A percentile compares a stretch with the other conserved stretches of the same genome.
phyloP scores from a whole-genome alignment of 1,140 invertebrate genomes.

The Drosophila repletoides region DNA sequence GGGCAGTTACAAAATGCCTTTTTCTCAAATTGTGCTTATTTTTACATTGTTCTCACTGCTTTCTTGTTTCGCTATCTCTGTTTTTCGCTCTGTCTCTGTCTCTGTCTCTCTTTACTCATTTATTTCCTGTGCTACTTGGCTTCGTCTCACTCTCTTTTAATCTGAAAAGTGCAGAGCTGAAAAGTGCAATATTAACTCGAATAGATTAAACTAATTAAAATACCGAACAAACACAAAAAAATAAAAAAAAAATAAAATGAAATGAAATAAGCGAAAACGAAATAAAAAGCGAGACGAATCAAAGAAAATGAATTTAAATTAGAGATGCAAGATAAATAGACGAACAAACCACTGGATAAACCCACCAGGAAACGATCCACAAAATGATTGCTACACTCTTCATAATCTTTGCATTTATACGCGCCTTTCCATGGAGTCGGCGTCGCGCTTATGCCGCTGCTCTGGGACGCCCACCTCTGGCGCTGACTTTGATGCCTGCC shows the following conservation, averaged over 20 bases:
- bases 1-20: too few relatives aligned
- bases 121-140: not conserved
- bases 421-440: conserved; percentile 79
- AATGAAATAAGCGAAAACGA: conserved; percentile 4
- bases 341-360: not conserved
- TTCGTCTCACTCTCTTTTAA: not conserved
- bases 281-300: conserved; percentile 10
- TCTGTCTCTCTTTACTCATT: not conserved
- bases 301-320: conserved; percentile 15
- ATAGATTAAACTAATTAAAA: conserved; percentile 14
- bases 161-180: not conserved
- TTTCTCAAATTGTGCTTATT: too few relatives aligned
- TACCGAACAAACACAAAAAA: not conserved
- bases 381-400: conserved; percentile 81
- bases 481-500: conserved; percentile 43
- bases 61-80: too few relatives aligned
- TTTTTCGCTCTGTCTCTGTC: not conserved
- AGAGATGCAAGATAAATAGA: not conserved
- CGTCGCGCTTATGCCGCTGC: conserved; percentile 41
- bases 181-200: conserved; percentile 22
- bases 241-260: not conserved
- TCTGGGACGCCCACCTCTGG: conserved; percentile 33
- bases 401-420: conserved; percentile 82
- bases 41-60: too few relatives aligned
- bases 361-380: not conserved